These are phyloP conservation scores for Dryobota labecula DNA, from an alignment of 2,888 invertebrate species.

Conservation along the genomic window DNA sequence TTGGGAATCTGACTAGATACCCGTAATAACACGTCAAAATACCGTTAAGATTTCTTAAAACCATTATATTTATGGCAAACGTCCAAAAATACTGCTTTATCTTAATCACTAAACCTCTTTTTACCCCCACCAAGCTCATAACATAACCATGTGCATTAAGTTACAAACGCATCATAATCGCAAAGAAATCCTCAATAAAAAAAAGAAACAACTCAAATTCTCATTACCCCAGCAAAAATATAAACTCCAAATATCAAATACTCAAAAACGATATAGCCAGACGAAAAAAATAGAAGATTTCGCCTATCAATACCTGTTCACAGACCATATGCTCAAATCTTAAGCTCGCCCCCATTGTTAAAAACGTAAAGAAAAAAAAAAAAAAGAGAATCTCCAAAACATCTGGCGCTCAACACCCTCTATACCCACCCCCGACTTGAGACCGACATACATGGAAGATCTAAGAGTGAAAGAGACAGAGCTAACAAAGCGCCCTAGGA, in stretches of 20 bases:
- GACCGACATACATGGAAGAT: conserved; percentile 30
- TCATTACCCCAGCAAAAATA: conserved; percentile 45
- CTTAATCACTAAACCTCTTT: neutral
- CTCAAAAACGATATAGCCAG: conserved; percentile 42
- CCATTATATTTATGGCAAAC: neutral
- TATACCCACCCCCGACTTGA: conserved; percentile 65
- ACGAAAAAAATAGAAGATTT: conserved; percentile 60
- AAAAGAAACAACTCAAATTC: neutral
- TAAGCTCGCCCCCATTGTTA: conserved; percentile 68
- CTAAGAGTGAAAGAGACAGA: conserved; percentile 37
- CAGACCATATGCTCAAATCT: conserved; percentile 70
- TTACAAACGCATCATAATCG: neutral
- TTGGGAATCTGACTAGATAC: too few species aligned
- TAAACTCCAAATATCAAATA: conserved; percentile 40
- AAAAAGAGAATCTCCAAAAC: conserved; percentile 66
- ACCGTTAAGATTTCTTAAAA: neutral
- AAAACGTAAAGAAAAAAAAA: conserved; percentile 52
- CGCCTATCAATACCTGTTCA: conserved; percentile 71
- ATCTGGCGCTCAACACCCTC: conserved; percentile 73
- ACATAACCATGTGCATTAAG: neutral
- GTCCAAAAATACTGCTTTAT: neutral
- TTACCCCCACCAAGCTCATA: too few species aligned
- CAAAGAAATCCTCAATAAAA: neutral
- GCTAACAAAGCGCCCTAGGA: conserved; percentile 65
- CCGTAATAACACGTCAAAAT: neutral